Percentiles rank a stretch among this genome's conserved stretches.
Evolutionary conservation across 2,113 vertebrate species (phyloP).

Genomic region (Tetrao urogallus): DNA sequence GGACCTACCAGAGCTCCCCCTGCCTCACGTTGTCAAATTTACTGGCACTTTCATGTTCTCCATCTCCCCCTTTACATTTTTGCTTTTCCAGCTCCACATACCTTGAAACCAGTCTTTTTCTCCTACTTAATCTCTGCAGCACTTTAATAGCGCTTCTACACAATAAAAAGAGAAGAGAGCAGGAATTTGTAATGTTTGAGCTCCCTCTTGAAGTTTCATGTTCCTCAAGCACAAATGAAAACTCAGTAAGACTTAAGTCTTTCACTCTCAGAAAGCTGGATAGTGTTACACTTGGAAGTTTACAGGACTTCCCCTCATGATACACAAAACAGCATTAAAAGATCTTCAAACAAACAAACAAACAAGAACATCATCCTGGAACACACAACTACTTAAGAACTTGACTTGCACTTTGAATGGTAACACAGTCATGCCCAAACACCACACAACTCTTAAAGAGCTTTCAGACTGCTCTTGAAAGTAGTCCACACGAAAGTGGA

Average conservation of each 20-base stretch:
- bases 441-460: background rate
- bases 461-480: background rate
- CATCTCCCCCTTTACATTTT: background rate
- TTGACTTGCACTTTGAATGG: background rate
- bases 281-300: background rate
- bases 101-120: background rate
- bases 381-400: accelerated
- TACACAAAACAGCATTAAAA: background rate
- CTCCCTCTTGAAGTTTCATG: background rate
- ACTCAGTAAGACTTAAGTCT: background rate
- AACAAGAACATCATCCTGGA: background rate
- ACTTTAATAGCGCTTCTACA: background rate
- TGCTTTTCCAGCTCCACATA: background rate
- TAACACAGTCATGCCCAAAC: background rate
- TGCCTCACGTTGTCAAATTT: background rate
- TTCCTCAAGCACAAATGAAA: background rate
- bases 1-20: background rate
- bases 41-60: background rate
- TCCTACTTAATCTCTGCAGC: background rate
- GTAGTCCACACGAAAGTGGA: background rate
- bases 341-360: background rate
- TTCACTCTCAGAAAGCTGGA: background rate
- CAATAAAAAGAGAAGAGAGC: background rate
- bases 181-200: background rate
- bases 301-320: background rate